These are phyloP conservation scores for Aphidius colemani DNA, from an alignment of 2,888 invertebrate species.

Conservation along the genomic window DNA sequence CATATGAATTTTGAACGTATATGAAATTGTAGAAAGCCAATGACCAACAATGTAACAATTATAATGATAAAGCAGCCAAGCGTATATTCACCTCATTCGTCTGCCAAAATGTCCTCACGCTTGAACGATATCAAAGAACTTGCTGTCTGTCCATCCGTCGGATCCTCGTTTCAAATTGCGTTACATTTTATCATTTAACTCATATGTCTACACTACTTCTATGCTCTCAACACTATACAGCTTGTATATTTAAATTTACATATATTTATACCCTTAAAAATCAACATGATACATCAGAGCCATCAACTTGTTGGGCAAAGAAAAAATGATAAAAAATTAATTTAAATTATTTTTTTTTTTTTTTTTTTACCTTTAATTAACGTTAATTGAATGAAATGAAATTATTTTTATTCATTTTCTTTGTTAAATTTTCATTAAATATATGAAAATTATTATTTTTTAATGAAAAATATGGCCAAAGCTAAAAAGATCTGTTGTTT, in stretches of 20 bases:
- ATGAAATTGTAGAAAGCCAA: constrained; percentile 25
- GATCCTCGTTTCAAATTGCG: no score
- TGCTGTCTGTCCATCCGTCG: constrained; percentile 33
- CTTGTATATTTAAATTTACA: no score
- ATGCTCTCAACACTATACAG: constrained; percentile 1
- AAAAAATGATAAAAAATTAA: neutral
- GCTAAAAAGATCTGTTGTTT: constrained; percentile 7
- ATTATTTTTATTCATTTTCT: neutral
- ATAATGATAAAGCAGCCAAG: constrained; percentile 49
- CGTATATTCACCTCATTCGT: constrained; percentile 35
- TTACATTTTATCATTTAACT: neutral
- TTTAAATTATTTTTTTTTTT: constrained; percentile 6
- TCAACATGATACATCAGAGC: no score
- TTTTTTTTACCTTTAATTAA: neutral
- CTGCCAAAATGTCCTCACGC: constrained; percentile 57
- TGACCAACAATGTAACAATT: constrained; percentile 55
- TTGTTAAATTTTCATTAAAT: no score
- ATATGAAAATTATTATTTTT: constrained; percentile 15
- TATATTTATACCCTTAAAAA: no score
- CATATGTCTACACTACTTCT: neutral
- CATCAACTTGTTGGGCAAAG: no score
- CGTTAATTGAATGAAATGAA: no score
- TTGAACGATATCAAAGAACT: constrained; percentile 60
- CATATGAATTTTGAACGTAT: neutral
- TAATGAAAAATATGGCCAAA: no score